These are phyloP conservation scores for Peromyscus leucopus DNA, from an alignment of 2,113 vertebrate genomes.

Conservation along the genomic window DNA sequence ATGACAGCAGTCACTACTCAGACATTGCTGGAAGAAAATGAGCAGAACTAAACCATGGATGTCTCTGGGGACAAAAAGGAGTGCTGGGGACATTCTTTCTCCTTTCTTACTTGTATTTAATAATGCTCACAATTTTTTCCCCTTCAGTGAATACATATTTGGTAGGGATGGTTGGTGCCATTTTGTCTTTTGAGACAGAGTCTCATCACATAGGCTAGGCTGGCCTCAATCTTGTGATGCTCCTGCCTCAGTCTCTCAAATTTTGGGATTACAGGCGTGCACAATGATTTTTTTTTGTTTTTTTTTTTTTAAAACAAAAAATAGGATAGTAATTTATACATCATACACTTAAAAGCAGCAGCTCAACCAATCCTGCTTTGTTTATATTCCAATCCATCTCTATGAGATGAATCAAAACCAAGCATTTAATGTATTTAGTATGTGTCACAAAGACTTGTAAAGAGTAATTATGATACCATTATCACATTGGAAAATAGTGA, in stretches of 20 bases:
- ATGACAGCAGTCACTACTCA: neutral
- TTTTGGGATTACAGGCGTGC: neutral
- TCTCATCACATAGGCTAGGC: neutral
- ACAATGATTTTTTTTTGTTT: neutral
- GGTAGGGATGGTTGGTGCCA: neutral
- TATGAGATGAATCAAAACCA: slow-evolving; percentile 5
- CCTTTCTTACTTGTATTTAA: neutral
- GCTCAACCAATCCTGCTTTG: neutral
- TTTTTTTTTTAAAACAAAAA: too few relatives aligned
- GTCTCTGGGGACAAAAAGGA: neutral
- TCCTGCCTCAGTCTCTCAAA: neutral
- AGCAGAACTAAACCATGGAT: neutral
- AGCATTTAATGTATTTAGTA: neutral
- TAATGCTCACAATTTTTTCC: neutral
- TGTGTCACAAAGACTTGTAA: neutral
- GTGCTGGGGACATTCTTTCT: neutral
- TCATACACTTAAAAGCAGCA: neutral
- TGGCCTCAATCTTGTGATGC: neutral
- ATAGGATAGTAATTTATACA: neutral
- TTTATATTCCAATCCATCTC: neutral
- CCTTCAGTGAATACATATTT: neutral
- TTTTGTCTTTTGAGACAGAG: neutral
- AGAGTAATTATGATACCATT: neutral
- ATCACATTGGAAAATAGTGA: neutral
- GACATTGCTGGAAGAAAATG: neutral